Conservation (phyloP, 2,888 invertebrate genomes). For the Sisyra nigra region DNA sequence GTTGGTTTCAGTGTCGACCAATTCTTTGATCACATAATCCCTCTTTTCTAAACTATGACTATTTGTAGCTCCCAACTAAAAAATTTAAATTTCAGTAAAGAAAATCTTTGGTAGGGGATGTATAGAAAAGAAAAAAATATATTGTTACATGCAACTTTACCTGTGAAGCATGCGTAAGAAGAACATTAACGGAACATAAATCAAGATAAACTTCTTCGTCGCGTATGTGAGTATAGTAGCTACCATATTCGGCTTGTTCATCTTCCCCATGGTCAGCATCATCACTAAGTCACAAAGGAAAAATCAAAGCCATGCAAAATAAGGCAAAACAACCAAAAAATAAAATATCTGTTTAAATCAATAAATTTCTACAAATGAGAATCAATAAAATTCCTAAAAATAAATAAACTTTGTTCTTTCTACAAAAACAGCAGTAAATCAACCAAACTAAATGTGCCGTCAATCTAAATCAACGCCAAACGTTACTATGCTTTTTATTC, state of each 20-base stretch:
- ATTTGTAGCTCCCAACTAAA: conserved; percentile 31
- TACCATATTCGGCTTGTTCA: conserved; percentile 44
- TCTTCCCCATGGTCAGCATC: conserved; percentile 17
- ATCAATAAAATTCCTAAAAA: conserved; percentile 7
- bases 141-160: not conserved
- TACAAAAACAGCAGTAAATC: conserved; percentile 11
- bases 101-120: not conserved
- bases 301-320: conserved; percentile 8
- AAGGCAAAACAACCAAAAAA: too few species aligned
- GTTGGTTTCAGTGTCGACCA: conserved; percentile 93
- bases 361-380: too few species aligned
- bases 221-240: conserved; percentile 54
- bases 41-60: conserved; percentile 64
- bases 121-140: not conserved
- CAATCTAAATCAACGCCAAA: not conserved
- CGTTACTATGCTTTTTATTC: not conserved
- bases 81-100: conserved; percentile 9
- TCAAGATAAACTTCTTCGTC: conserved; percentile 93
- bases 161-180: conserved; percentile 7
- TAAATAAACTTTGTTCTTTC: conserved; percentile 9
- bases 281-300: conserved; percentile 9
- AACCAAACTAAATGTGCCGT: conserved; percentile 12
- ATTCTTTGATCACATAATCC: conserved; percentile 83
- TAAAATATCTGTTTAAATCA: too few species aligned
- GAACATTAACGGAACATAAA: conserved; percentile 51